These are phyloP conservation scores for Leucophora obtusa DNA, from an alignment of 2,888 invertebrate genomes.

Conservation along the genomic window DNA sequence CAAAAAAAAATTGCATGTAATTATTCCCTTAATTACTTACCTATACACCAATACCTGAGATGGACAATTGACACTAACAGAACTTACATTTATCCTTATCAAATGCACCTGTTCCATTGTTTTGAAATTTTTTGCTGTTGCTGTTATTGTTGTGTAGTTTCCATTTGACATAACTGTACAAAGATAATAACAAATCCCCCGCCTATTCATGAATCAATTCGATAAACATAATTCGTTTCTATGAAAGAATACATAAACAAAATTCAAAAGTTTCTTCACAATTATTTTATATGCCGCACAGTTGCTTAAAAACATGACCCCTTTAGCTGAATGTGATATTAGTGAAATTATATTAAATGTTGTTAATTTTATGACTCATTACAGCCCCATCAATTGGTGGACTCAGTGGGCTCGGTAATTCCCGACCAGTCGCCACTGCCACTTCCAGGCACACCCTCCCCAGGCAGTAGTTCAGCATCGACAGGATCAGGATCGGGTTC, in stretches of 20 bases:
- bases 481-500: constrained; percentile 88
- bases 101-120: constrained; percentile 42
- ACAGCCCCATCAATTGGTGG: constrained; percentile 79
- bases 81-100: constrained; percentile 23
- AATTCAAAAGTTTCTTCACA: constrained; percentile 36
- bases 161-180: constrained; percentile 10
- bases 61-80: constrained; percentile 19
- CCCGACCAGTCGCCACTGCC: constrained; percentile 83
- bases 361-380: constrained; percentile 62
- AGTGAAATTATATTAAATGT: constrained; percentile 12
- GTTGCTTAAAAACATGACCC: constrained; percentile 49
- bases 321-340: constrained; percentile 36
- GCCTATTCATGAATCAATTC: constrained; percentile 15
- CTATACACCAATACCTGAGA: not conserved
- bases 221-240: constrained; percentile 4
- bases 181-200: constrained; percentile 11
- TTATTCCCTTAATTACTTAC: constrained; percentile 6
- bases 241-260: not conserved
- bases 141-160: constrained; percentile 42
- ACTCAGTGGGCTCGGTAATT: constrained; percentile 82
- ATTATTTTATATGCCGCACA: constrained; percentile 35
- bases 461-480: constrained; percentile 91
- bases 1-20: constrained; percentile 36
- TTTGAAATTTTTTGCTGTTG: constrained; percentile 20
- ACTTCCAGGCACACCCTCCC: constrained; percentile 87